Base-by-base conservation (phyloP, 2,113 vertebrate genomes). In the Tenrec ecaudatus region DNA sequence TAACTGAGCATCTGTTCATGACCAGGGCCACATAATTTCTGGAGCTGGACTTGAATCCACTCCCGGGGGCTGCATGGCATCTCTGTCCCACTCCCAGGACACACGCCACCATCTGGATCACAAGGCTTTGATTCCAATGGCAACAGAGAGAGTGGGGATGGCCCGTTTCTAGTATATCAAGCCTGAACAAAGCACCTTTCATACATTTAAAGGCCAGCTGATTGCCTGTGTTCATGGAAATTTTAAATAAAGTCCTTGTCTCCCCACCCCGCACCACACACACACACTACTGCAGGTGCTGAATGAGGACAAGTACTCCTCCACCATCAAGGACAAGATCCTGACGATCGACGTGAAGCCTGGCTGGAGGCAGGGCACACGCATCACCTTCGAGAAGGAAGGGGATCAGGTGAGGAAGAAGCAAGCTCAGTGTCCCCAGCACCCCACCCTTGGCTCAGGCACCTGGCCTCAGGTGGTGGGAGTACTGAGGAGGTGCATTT, bases 291-390 rank as follows among this genome's bases (percentile, higher is more conserved):
- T 20, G 6, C 96, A 99, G 99, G 99, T 99, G 79, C 98, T 99
- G 98, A 99, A 99, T 0, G 98, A 99, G 3, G 99, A 99, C 0
- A 98, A 98, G 14, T 98, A 97, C 75, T 99, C 98, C 0, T 99
- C 99, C 68, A 98, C 98, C 85, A 99, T 99, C 90, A 99, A 97
- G 92, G 99, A 99, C n/a, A 99, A 99, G 95, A 99, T 99, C 94
- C 97, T 99, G 23, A 99, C 98, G 0, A 98, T 99, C 0, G 97
- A 98, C 0, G 99, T 99, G 15, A 98, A 97, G 91, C 98, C 99
- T 0, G 99, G 99, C 0, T 99, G 99, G 99, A 98, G 97, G 31
- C 98, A 98, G 38, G 99, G 99, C 78, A 99, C 99, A 33, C 98
- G 95, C 47, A 97, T 99, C 58, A 98, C 98, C 78, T 99, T 99